Percentiles rank a stretch among this genome's conserved stretches.
These are phyloP conservation scores for Xestoiulus laeticollis DNA, from an alignment of 2,888 invertebrate genomes.

Conservation along the genomic window DNA sequence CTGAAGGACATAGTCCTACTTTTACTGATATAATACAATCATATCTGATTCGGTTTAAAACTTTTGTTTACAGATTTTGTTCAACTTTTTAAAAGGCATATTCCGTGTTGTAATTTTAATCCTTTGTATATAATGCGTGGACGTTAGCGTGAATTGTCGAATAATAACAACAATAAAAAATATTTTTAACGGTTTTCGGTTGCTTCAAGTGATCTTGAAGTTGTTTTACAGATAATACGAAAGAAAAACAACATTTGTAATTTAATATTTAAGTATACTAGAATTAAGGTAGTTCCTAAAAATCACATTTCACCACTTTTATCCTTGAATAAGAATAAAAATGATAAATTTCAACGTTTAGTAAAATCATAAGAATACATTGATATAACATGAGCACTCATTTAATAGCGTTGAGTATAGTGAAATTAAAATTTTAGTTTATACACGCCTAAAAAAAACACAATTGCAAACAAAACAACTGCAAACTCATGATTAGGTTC, in stretches of 20 bases:
- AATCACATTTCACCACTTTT: neutral
- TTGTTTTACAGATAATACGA: neutral
- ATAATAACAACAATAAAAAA: neutral
- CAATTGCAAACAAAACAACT: neutral
- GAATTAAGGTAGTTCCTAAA: neutral
- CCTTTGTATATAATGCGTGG: conserved; percentile 8
- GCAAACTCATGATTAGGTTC: neutral
- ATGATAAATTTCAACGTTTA: neutral
- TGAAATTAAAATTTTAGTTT: neutral
- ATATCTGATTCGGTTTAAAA: conserved; percentile 14
- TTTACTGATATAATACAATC: neutral
- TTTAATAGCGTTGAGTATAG: neutral
- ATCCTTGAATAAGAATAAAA: neutral
- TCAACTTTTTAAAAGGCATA: neutral
- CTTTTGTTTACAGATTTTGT: neutral
- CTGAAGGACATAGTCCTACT: conserved; percentile 31
- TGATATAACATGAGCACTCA: neutral
- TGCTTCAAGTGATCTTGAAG: conserved; percentile 13
- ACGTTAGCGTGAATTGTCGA: conserved; percentile 9
- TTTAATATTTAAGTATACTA: neutral
- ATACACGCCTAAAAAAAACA: neutral
- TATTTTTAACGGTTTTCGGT: neutral
- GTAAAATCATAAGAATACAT: neutral
- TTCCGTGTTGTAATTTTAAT: neutral
- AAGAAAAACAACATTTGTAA: neutral